Base-by-base conservation (phyloP, 2,797 vertebrate species). In the Gastrophryne carolinensis region DNA sequence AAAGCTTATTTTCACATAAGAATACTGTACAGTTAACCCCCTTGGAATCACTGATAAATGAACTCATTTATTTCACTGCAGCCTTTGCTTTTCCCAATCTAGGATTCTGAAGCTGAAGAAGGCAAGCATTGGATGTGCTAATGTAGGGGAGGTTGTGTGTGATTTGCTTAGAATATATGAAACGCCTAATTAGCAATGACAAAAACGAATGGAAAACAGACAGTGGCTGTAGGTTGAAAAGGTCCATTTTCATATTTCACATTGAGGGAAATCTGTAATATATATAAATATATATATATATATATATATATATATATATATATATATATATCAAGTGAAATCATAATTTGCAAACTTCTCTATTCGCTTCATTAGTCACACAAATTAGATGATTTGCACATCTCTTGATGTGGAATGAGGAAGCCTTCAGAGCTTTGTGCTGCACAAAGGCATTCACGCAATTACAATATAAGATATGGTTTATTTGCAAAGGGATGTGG, bases 301-400 rank as follows among this genome's bases (percentile, higher is more conserved):
- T n/a, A n/a, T n/a, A n/a, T n/a, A n/a, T n/a, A n/a, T n/a, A n/a
- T n/a, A n/a, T n/a, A n/a, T n/a, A n/a, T n/a, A n/a, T n/a, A n/a
- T n/a, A n/a, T n/a, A n/a, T n/a, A n/a, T n/a, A n/a, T 34, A 57
- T 27, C 29, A 30, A 67, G 52, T 65, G 44, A 21, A 29, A 47
- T 75, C 67, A 74, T 60, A 29, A 60, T 58, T 58, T 26, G 39
- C 29, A 50, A 24, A 26, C 34, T 75, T 67, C 37, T 52, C 29
- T 2, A 39, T 50, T 29, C 53, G 49, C 37, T 67, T 75, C 73
- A 75, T 75, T 50, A 67, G n/a, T 21, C 11, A 13, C 39, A 47
- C 24, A 68, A 68, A 54, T 54, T 29, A 56, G 21, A 54, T 54
- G 11, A 52, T 56, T 39, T 24, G 27, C 64, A 53, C 21, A 37